Evolutionary conservation across 2,113 vertebrate genomes (phyloP), one percentile per base, ranked within the genome.

Genomic region (Leptosomus discolor): DNA sequence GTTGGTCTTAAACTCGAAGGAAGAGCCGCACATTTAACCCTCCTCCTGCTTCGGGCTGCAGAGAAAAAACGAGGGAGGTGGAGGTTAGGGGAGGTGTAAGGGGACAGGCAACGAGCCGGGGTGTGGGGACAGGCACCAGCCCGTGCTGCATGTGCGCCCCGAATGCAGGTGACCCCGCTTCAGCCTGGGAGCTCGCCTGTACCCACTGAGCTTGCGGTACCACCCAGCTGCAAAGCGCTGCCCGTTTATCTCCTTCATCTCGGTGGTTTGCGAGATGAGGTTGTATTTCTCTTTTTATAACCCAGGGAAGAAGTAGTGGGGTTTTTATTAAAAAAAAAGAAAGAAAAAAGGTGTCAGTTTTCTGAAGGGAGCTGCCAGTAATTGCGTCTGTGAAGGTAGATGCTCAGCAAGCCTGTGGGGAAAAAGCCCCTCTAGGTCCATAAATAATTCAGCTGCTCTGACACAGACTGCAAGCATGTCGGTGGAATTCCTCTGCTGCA

Each of bases 101-200:
- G 61, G 34, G 14, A 19, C 27, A n/a, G 41, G 12, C 8, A n/a
- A 2, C 0, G 3, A 45, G 39, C 21, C 1, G 2, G 20, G 36
- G 30, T 12, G 13, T 0, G 7, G 60, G 65, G 54, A 61, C 4
- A 10, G 39, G 32, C 34, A 18, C 4, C 2, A 17, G 11, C 29
- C 43, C 1, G 2, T 4, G 8, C 9, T 10, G n/a, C 13, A 5
- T 0, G 11, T 36, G 4, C 29, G 29, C 53, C 82, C 65, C 48
- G 53, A 13, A 14, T 0, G 9, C 1, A 12, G 19, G 36, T 22
- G 34, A 4, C 15, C 22, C 11, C 53, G 23, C 34, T 29, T 10
- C 23, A 23, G 19, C 37, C 65, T 17, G 37, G 21, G 22, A 32
- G 24, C 46, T 36, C 9, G 16, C 34, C 41, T 9, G 60, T 14